phyloP scores from a whole-genome alignment of 1,140 invertebrate species.

The Laupala kohalensis region DNA sequence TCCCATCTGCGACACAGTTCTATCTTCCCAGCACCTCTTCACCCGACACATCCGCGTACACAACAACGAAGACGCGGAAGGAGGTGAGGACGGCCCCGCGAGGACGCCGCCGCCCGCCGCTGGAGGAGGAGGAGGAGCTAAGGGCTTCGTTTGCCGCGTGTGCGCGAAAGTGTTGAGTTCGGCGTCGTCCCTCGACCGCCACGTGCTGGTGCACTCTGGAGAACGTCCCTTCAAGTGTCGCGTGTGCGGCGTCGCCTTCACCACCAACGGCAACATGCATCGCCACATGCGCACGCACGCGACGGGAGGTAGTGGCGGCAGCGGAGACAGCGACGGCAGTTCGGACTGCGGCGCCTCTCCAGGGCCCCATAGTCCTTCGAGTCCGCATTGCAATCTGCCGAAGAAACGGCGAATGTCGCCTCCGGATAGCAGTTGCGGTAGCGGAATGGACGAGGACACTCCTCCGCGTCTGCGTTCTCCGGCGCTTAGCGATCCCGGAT shows the following conservation, averaged over 20 bases:
- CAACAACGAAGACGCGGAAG: conserved; percentile 33
- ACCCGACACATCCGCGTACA: conserved; percentile 54
- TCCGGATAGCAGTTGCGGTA: background rate
- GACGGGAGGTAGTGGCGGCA: conserved; percentile 14
- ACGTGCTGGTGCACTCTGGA: conserved; percentile 60
- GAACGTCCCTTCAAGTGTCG: conserved; percentile 65
- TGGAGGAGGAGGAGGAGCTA: conserved; percentile 19
- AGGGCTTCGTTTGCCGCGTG: conserved; percentile 36
- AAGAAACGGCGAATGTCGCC: conserved; percentile 1
- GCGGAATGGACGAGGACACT: conserved; percentile 4
- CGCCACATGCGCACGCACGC: conserved; percentile 63
- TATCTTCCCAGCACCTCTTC: conserved; percentile 47
- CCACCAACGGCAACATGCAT: conserved; percentile 81
- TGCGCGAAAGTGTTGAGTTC: conserved; percentile 50
- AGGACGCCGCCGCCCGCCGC: conserved; percentile 13
- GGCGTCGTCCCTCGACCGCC: conserved; percentile 59
- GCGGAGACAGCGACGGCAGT: conserved; percentile 26
- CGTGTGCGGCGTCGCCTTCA: conserved; percentile 67
- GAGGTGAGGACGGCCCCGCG: conserved; percentile 30
- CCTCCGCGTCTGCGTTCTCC: background rate
- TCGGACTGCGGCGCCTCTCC: conserved; percentile 22
- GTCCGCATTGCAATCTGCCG: conserved; percentile 25
- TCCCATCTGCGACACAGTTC: conserved; percentile 45
- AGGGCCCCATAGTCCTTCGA: conserved; percentile 13
- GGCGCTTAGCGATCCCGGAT: background rate